Base-by-base conservation (phyloP, 2,113 vertebrate genomes). In the Speoplatyrhinus poulsoni region DNA sequence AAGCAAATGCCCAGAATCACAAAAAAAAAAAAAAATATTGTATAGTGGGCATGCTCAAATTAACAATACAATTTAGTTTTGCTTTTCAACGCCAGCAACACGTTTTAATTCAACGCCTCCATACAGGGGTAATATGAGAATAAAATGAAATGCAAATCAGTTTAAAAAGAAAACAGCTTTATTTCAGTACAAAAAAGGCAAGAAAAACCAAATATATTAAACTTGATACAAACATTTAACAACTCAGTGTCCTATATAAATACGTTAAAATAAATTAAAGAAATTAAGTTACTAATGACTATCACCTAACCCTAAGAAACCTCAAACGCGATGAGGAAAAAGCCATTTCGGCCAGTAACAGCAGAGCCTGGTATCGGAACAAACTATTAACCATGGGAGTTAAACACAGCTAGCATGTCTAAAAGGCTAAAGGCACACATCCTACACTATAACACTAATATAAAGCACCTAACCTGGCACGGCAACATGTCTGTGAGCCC, bases 201-300 rank as follows among this genome's bases (percentile, higher is more conserved):
- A 48, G 12, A 72, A 77, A 79, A 19, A 69, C 68, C 70, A 84
- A 92, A 93, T 93, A 93, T 93, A 93, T 93, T 93, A 93, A 93
- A 92, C 90, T 93, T 92, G 83, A 90, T 89, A 89, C 88, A 92
- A 92, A 91, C 85, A 82, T 69, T 26, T 32, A 80, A 87, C 87
- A 91, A 91, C 86, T 87, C 82, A 87, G 86, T 60, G 84, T 90
- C 83, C 78, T 90, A 90, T 93, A 93, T 93, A 93, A 93, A 93
- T 93, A 93, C 69, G 79, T 92, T 92, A 92, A 93, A 93, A 93
- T 93, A 93, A 93, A 92, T 92, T 89, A 91, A 90, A 92, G 83
- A 88, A 89, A 88, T 90, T 90, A 92, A 92, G 87, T 90, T 92
- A 92, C 92, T 91, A 88, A 83, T 85, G 85, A 82, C 80, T 12